Conservation (phyloP, 2,797 vertebrate species). For the Diplodus sargus region DNA sequence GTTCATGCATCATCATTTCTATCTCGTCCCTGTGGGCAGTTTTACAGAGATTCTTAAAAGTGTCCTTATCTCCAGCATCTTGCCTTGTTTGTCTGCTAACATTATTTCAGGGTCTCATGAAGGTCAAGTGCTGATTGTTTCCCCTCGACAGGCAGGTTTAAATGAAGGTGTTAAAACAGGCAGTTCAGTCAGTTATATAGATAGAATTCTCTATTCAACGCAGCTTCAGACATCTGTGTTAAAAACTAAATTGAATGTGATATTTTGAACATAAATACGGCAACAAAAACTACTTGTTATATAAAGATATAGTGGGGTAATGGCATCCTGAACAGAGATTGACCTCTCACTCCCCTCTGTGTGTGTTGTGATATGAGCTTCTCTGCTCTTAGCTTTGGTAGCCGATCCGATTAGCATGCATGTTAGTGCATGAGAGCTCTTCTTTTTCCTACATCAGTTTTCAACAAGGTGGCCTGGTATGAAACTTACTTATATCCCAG, state of each 20-base stretch:
- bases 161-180: constrained; percentile 9
- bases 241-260: not conserved
- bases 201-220: not conserved
- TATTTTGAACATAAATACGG: no score
- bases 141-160: not conserved
- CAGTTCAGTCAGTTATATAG: not conserved
- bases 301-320: no score
- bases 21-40: constrained; percentile 48
- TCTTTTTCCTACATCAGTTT: no score
- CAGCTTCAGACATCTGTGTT: not conserved
- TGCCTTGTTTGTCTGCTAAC: constrained; percentile 26
- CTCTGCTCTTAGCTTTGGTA: no score
- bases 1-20: constrained; percentile 66
- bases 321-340: no score
- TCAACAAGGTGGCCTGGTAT: no score
- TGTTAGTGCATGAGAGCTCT: no score
- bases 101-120: constrained; percentile 24
- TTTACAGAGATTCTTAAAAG: constrained; percentile 34
- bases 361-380: no score
- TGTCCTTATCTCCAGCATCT: constrained; percentile 19
- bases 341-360: no score
- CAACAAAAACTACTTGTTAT: no score
- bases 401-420: no score
- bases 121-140: constrained; percentile 38
- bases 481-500: no score